These are phyloP conservation scores for Chrysemys picta DNA, from an alignment of 2,113 vertebrate genomes.

Conservation along the genomic window DNA sequence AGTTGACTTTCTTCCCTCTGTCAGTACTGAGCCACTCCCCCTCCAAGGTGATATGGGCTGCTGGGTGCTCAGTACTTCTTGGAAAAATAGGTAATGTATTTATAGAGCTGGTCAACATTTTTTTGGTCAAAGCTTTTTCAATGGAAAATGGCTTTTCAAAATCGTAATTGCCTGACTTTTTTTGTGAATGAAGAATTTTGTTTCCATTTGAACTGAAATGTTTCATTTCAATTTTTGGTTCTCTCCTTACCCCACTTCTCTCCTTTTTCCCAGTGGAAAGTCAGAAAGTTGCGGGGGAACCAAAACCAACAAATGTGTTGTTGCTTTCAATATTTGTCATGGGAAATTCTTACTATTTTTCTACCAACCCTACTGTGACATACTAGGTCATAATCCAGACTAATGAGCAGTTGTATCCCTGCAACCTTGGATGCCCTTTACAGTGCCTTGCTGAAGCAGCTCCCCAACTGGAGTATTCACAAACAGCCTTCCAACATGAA, in stretches of 20 bases:
- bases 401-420: not conserved
- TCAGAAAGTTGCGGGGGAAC: not conserved
- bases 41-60: not conserved
- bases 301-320: not conserved
- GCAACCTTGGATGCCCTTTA: not conserved
- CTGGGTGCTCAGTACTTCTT: not conserved
- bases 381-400: not conserved
- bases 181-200: slow-evolving; percentile 41
- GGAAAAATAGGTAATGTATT: not conserved
- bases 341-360: not conserved
- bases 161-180: not conserved
- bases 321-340: not conserved
- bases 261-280: not conserved
- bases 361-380: not conserved
- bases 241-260: not conserved
- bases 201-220: slow-evolving; percentile 8
- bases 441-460: not conserved
- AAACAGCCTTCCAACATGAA: not conserved
- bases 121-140: not conserved
- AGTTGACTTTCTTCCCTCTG: not conserved
- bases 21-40: not conserved
- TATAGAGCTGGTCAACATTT: not conserved
- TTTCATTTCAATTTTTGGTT: not conserved
- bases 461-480: not conserved
- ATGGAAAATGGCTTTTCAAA: not conserved